These are phyloP conservation scores for Tichodroma muraria DNA, from an alignment of 2,113 vertebrate genomes.

Conservation along the genomic window DNA sequence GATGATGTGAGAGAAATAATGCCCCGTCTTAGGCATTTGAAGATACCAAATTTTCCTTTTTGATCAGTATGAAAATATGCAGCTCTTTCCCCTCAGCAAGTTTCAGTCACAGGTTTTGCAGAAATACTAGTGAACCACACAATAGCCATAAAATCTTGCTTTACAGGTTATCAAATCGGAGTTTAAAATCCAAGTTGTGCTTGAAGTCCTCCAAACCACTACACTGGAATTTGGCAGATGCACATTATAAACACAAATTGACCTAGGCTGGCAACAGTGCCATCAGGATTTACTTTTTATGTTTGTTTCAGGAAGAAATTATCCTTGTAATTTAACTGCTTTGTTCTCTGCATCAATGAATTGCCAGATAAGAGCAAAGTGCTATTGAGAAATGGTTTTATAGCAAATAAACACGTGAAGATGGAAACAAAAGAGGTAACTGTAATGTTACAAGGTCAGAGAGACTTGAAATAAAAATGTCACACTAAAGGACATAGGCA, in stretches of 20 bases:
- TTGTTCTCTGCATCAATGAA: neutral
- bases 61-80: neutral
- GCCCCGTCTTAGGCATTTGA: neutral
- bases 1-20: neutral
- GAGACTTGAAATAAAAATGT: neutral
- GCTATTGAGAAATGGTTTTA: neutral
- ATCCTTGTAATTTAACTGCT: neutral
- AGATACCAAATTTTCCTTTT: neutral
- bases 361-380: neutral
- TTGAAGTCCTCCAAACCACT: neutral
- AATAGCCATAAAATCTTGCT: neutral
- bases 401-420: neutral
- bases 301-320: neutral
- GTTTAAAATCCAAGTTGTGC: neutral
- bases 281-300: neutral
- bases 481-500: neutral
- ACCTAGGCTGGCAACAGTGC: neutral
- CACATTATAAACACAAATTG: neutral
- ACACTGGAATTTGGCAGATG: neutral
- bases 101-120: neutral
- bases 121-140: neutral
- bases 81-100: neutral
- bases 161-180: neutral
- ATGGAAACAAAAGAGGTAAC: neutral
- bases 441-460: neutral